Conservation (phyloP, 2,797 vertebrate genomes). For the Pseudochirops cupreus region DNA sequence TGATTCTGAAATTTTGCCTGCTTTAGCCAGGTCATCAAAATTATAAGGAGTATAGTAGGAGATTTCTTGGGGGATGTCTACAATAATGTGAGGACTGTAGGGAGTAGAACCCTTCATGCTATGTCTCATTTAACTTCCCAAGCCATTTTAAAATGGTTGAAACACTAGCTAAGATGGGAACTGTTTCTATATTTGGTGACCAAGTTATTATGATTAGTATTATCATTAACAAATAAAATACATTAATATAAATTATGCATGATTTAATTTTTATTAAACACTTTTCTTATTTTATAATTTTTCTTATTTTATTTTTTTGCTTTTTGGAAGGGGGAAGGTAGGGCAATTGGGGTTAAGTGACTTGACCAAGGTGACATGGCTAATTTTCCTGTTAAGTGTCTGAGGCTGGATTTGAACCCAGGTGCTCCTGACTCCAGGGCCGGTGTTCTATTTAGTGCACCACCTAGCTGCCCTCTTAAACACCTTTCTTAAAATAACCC, state of each 20-base stretch:
- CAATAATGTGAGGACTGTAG: neutral
- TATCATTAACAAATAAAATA: neutral
- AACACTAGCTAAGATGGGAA: neutral
- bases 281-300: neutral
- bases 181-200: neutral
- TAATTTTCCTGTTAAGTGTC: too few relatives aligned
- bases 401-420: too few relatives aligned
- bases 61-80: neutral
- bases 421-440: too few relatives aligned
- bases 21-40: neutral
- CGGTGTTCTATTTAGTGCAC: too few relatives aligned
- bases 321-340: too few relatives aligned
- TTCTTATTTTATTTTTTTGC: too few relatives aligned
- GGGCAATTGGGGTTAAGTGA: too few relatives aligned
- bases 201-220: neutral
- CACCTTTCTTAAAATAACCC: neutral
- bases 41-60: neutral
- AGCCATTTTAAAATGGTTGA: neutral
- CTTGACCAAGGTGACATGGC: too few relatives aligned
- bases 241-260: neutral
- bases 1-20: neutral
- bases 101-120: neutral
- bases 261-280: neutral
- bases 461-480: neutral
- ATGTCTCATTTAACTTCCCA: neutral